Evolutionary conservation across 2,797 vertebrate species (phyloP).

Genomic region (Cephalopachus bancanus): DNA sequence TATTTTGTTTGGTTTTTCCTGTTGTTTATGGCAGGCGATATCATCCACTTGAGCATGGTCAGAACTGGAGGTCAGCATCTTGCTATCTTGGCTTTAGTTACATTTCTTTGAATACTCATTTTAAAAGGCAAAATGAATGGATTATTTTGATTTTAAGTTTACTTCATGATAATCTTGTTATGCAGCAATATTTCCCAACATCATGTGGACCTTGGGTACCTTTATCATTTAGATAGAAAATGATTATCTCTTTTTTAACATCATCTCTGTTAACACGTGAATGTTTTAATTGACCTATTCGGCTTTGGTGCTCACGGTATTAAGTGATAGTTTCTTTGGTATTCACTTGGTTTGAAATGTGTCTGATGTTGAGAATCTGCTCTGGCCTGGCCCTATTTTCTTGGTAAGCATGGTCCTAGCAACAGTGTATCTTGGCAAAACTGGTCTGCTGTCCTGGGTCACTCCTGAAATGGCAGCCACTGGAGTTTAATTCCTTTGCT

Average conservation of each 20-base stretch:
- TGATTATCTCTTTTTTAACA: slow-evolving; percentile 57
- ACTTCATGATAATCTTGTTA: slow-evolving; percentile 48
- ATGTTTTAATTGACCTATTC: slow-evolving; percentile 51
- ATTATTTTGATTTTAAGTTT: neutral
- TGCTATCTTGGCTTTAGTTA: slow-evolving; percentile 58
- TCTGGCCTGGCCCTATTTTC: neutral
- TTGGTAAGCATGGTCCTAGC: neutral
- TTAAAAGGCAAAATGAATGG: slow-evolving; percentile 5
- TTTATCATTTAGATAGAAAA: slow-evolving; percentile 66
- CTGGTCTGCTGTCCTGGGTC: neutral
- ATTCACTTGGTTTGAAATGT: slow-evolving; percentile 72
- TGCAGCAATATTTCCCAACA: slow-evolving; percentile 11
- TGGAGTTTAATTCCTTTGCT: slow-evolving; percentile 24
- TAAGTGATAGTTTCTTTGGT: slow-evolving; percentile 20
- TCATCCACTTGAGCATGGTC: neutral
- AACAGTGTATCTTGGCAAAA: slow-evolving; percentile 32
- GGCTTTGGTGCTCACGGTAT: slow-evolving; percentile 50
- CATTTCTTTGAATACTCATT: slow-evolving; percentile 46
- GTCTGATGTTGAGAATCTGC: neutral
- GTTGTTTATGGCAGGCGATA: neutral
- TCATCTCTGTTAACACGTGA: slow-evolving; percentile 37
- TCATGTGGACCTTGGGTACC: neutral
- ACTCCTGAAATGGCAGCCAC: neutral
- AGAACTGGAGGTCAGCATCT: neutral
- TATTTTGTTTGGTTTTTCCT: neutral